Conservation (phyloP, 2,113 vertebrate species). For the Myiagra hebetior region DNA sequence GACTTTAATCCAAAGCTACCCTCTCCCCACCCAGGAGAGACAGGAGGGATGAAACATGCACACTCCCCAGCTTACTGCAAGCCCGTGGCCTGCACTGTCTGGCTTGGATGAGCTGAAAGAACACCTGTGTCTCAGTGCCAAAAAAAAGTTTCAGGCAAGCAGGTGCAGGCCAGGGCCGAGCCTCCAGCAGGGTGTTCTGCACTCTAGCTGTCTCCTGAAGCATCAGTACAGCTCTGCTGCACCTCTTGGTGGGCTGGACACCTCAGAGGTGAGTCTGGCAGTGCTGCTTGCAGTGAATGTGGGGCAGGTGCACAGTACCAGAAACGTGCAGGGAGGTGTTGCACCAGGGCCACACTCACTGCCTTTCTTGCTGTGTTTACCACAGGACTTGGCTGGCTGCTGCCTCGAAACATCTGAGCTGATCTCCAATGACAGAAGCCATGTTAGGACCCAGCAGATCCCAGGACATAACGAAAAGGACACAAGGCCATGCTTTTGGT, state of each 20-base stretch:
- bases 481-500: fast-evolving
- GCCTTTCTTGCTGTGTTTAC: neutral
- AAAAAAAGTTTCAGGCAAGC: neutral
- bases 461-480: neutral
- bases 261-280: neutral
- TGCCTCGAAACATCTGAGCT: neutral
- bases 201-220: neutral
- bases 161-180: fast-evolving
- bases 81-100: neutral
- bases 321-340: fast-evolving
- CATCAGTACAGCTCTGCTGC: neutral
- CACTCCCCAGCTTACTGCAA: neutral
- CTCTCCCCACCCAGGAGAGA: neutral
- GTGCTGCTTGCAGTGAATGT: neutral
- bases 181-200: neutral
- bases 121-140: neutral
- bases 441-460: fast-evolving
- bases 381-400: neutral
- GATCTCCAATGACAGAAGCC: neutral
- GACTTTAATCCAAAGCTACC: neutral
- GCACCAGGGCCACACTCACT: neutral
- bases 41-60: neutral
- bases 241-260: neutral
- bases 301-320: neutral
- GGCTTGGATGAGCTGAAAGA: neutral